Evolutionary conservation across 2,113 vertebrate genomes (phyloP), one percentile per base, ranked within the genome.

Genomic region (Spea bombifrons): DNA sequence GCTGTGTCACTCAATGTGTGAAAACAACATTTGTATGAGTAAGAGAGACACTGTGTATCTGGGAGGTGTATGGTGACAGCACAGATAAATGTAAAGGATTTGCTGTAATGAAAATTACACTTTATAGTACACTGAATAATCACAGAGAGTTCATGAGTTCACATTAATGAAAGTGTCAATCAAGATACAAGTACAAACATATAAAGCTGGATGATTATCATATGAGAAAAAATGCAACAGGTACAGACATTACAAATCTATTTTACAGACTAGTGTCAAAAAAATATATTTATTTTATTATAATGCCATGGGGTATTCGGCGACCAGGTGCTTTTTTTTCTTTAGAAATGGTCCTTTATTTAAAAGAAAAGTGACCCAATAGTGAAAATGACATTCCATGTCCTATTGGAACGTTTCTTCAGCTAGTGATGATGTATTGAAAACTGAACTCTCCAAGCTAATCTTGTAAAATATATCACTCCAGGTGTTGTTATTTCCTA

Each of bases 181-280:
- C 73, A 75, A 46, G 16, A 3, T 9, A 5, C 53, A 69, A 76
- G 53, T 48, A 70, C 53, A 76, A 50, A 76, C 75, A 76, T 76
- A 76, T 64, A 47, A 49, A 46, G 47, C 61, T 78, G 68, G 4
- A 48, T 13, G 5, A 47, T 55, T 69, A 69, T 47, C 6, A 57
- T 76, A 59, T 68, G 15, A 57, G 30, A 43, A 53, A 67, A 17
- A 53, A 48, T 67, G n/a, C 47, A 76, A 68, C 75, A 59, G 68
- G 75, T 44, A 67, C 49, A 69, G 30, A 69, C n/a, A 44, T 4
- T 71, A n/a, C 7, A 49, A 17, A 10, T 17, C 69, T 52, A 8
- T 68, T 68, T 47, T 68, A 48, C 8, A 68, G 6, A 10, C 13
- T 15, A 47, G 30, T 30, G 2, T 30, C 30, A 30, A 30, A 30